Conservation (phyloP, 2,888 invertebrate species). For the Hirtodrosophila cameraria region DNA sequence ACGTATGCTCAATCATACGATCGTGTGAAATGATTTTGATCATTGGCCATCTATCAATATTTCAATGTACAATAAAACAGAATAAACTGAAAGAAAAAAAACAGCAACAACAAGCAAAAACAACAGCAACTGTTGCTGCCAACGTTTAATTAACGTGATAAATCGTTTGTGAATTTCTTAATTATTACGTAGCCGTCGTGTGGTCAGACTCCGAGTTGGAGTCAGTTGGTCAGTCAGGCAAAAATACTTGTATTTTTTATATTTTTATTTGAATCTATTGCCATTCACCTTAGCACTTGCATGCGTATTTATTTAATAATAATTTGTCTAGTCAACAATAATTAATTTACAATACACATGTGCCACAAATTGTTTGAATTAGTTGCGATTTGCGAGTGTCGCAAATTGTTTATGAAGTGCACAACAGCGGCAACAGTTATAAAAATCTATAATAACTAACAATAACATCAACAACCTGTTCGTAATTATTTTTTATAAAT, state of each 20-base stretch:
- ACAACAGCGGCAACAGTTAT: slow-evolving; percentile 52
- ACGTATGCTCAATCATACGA: slow-evolving; percentile 59
- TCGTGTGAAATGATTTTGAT: slow-evolving; percentile 78
- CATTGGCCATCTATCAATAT: slow-evolving; percentile 73
- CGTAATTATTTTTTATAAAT: slow-evolving; percentile 59
- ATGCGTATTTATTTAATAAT: slow-evolving; percentile 64
- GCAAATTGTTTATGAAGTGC: slow-evolving; percentile 71
- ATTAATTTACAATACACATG: slow-evolving; percentile 61
- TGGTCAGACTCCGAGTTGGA: slow-evolving; percentile 46
- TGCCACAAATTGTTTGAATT: slow-evolving; percentile 40
- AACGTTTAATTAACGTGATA: slow-evolving; percentile 78
- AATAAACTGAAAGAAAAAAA: slow-evolving; percentile 3
- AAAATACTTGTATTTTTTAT: neutral
- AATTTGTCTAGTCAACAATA: slow-evolving; percentile 47
- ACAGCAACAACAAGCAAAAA: slow-evolving; percentile 15
- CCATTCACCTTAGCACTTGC: slow-evolving; percentile 73
- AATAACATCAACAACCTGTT: slow-evolving; percentile 18
- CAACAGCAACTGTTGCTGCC: slow-evolving; percentile 44
- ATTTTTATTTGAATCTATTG: slow-evolving; percentile 37
- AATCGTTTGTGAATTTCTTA: slow-evolving; percentile 80
- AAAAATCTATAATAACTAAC: slow-evolving; percentile 16
- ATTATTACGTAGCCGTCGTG: slow-evolving; percentile 72
- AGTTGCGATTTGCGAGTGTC: slow-evolving; percentile 54
- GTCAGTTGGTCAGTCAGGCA: slow-evolving; percentile 22
- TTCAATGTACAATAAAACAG: slow-evolving; percentile 48